Base-by-base conservation (phyloP, 2,888 invertebrate genomes). In the Aromia moschata region DNA sequence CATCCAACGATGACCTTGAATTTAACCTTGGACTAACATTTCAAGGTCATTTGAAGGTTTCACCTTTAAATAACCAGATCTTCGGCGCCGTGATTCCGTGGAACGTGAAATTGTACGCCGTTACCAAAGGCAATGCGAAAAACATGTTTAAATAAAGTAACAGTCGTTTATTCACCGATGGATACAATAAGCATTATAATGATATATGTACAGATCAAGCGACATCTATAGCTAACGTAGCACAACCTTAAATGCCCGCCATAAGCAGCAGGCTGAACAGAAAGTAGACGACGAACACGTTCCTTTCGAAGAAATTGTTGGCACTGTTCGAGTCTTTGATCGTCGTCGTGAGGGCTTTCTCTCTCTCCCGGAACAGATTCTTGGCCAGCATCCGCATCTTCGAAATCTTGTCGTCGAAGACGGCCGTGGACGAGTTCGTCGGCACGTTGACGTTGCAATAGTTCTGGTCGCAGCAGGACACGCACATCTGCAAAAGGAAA, bases 381-480 rank as follows among this genome's bases (percentile, higher is more conserved):
- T 80, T 80, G 12, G 80, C 80, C 40, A 78, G 66, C 77, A 79
- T 79, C 17, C 80, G 75, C 78, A 82, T 81, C 64, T 80, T 79
- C 47, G 81, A 80, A 72, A 81, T 82, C 66, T 80, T 80, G 67
- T 81, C 80, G 62, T 81, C 80, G 70, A 83, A 86, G 49, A 83
- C 77, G 12, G 86, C 86, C 60, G 83, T 86, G 3, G 83, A 82
- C 49, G 84, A 81, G 76, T 86, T 86, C n/a, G 84, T 85, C 43
- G 86, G 86, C 56, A 84, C 85, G 66, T 84, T 83, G 63, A 83
- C 80, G 79, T 86, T 86, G 81, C 86, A 86, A 79, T 87, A 86
- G 78, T 85, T 84, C 74, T 85, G 83, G 74, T 86, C 86, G 75
- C 86, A 86, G 75, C 86, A 86, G 60, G 86, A 86, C 57, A 86